phyloP scores from a whole-genome alignment of 2,797 vertebrate genomes.

The Melanotaenia pygmaea region DNA sequence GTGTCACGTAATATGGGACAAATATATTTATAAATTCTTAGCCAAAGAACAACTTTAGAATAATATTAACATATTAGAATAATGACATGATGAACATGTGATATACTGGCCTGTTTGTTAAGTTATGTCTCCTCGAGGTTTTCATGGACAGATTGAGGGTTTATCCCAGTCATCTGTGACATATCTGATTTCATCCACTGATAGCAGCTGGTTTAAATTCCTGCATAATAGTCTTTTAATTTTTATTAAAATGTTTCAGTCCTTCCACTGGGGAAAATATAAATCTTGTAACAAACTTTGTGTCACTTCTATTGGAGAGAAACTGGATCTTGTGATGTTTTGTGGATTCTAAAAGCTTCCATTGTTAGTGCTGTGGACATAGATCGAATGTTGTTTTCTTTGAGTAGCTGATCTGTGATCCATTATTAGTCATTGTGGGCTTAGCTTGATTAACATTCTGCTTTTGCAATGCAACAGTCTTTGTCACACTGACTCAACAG shows the following conservation, averaged over 20 bases:
- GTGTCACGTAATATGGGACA: background rate
- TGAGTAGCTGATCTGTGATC: slow-evolving; percentile 14
- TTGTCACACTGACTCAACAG: slow-evolving; percentile 12
- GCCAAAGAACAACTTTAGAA: background rate
- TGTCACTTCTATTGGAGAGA: slow-evolving; percentile 11
- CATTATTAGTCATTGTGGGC: slow-evolving; percentile 23
- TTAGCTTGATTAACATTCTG: slow-evolving; percentile 23
- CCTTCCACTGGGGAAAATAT: background rate
- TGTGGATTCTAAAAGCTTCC: background rate
- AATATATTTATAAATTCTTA: background rate
- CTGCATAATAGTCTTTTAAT: slow-evolving; percentile 23
- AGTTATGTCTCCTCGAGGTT: slow-evolving; percentile 15
- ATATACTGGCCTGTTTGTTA: background rate
- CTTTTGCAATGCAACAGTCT: slow-evolving; percentile 5
- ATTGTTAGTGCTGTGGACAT: slow-evolving; percentile 12
- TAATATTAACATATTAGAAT: background rate
- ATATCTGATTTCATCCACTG: background rate
- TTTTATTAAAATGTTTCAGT: slow-evolving; percentile 15
- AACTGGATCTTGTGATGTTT: slow-evolving; percentile 23
- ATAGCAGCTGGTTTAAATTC: slow-evolving; percentile 4
- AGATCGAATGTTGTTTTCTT: slow-evolving; percentile 20
- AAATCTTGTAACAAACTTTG: slow-evolving; percentile 20
- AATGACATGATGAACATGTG: background rate
- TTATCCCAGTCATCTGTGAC: slow-evolving; percentile 33
- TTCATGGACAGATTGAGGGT: slow-evolving; percentile 22